Percentiles rank a stretch among this genome's conserved stretches.
These are phyloP conservation scores for Chelon auratus DNA, from an alignment of 2,797 vertebrate species.

Conservation along the genomic window DNA sequence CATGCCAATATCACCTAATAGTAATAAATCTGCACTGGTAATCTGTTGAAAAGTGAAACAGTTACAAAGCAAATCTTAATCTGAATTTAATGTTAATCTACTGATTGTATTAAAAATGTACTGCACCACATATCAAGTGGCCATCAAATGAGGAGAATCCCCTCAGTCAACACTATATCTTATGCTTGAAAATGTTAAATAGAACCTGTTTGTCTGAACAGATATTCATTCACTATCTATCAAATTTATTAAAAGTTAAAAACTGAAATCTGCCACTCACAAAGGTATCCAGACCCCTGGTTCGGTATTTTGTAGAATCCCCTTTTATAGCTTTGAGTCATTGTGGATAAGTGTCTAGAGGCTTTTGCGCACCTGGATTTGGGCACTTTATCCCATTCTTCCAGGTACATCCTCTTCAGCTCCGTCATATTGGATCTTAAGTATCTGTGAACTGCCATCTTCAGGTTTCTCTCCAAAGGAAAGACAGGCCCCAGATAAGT, in stretches of 20 bases:
- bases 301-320: conserved; percentile 1
- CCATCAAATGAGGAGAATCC: neutral
- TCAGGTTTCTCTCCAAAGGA: conserved; percentile 16
- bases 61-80: neutral
- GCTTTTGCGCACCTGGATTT: conserved; percentile 17
- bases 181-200: neutral
- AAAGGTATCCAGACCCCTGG: neutral
- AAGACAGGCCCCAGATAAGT: too few relatives aligned
- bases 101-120: too few relatives aligned
- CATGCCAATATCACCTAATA: too few relatives aligned
- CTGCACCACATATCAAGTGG: too few relatives aligned
- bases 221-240: too few relatives aligned
- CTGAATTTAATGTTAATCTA: neutral
- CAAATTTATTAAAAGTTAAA: neutral
- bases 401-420: conserved; percentile 17
- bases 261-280: neutral
- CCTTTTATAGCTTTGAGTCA: conserved; percentile 4
- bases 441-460: conserved; percentile 1
- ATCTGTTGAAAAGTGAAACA: neutral
- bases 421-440: conserved; percentile 6
- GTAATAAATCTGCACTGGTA: neutral
- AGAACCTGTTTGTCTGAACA: neutral
- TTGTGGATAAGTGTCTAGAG: conserved; percentile 1
- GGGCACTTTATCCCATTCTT: conserved; percentile 19
- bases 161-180: neutral